Conservation (phyloP, 1,140 invertebrate species). For the Polypedilum pembai region DNA sequence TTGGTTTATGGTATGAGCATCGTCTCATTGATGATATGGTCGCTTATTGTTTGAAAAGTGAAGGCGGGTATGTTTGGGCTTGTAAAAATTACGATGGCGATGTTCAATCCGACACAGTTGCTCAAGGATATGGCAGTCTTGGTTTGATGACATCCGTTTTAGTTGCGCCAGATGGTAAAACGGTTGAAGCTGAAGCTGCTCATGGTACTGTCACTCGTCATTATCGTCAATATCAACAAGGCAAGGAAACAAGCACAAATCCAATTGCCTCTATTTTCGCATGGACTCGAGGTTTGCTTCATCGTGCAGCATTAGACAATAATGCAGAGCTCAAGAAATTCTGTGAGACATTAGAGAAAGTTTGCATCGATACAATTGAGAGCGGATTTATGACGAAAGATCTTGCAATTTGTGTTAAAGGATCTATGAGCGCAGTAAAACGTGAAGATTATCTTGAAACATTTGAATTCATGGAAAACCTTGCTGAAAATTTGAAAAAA, state of each 20-base stretch:
- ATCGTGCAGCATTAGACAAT: constrained; percentile 87
- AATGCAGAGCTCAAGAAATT: constrained; percentile 72
- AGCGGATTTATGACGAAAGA: constrained; percentile 97
- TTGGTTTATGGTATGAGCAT: constrained; percentile 94
- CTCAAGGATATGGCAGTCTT: constrained; percentile 87
- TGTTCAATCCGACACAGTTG: constrained; percentile 96
- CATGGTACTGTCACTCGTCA: constrained; percentile 97
- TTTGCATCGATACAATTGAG: constrained; percentile 93
- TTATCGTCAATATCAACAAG: constrained; percentile 87
- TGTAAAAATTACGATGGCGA: constrained; percentile 99
- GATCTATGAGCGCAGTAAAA: constrained; percentile 66
- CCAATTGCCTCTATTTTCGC: constrained; percentile 98
- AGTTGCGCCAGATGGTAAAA: constrained; percentile 91
- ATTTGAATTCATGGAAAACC: constrained; percentile 93
- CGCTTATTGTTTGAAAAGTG: constrained; percentile 94
- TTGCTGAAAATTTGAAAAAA: constrained; percentile 85
- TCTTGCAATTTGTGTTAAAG: constrained; percentile 96
- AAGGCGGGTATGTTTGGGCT: constrained; percentile 98
- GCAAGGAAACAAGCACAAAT: constrained; percentile 96
- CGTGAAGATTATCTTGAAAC: constrained; percentile 91
- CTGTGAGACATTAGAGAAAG: constrained; percentile 74
- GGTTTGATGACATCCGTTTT: constrained; percentile 95
- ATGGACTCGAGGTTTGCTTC: constrained; percentile 87
- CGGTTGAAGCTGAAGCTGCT: constrained; percentile 94
- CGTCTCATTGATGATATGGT: constrained; percentile 99